Evolutionary conservation across 2,797 vertebrate species (phyloP).

Genomic region (Lagodon rhomboides): DNA sequence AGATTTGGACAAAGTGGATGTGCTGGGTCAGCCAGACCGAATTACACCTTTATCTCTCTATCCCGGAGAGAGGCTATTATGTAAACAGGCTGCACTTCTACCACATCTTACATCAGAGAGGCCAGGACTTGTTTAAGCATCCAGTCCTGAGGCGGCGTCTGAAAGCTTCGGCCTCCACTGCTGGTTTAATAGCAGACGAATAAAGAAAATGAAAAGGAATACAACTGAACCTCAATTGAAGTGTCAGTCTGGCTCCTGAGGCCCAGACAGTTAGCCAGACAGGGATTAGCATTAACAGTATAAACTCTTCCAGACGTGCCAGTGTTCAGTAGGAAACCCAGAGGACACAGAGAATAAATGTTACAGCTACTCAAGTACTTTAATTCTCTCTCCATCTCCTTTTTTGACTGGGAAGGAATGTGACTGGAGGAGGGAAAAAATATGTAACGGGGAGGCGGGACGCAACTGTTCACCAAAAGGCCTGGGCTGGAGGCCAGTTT

Average conservation of each 20-base stretch:
- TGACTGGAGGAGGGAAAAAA: slow-evolving; percentile 50
- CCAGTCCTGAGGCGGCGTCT: slow-evolving; percentile 48
- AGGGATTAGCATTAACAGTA: slow-evolving; percentile 26
- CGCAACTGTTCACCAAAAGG: slow-evolving; percentile 47
- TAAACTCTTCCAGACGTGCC: background rate
- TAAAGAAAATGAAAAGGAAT: slow-evolving; percentile 32
- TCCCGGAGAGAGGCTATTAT: slow-evolving; percentile 41
- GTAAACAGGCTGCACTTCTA: slow-evolving; percentile 50
- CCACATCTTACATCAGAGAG: slow-evolving; percentile 43
- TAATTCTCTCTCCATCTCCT: slow-evolving; percentile 24
- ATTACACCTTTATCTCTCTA: slow-evolving; percentile 20
- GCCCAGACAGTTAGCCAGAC: slow-evolving; percentile 33
- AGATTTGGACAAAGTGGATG: slow-evolving; percentile 16
- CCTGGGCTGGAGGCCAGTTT: slow-evolving; percentile 63
- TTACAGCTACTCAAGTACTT: slow-evolving; percentile 11
- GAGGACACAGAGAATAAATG: slow-evolving; percentile 4
- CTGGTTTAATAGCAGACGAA: slow-evolving; percentile 37
- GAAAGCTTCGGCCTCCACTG: slow-evolving; percentile 45
- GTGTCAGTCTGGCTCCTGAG: slow-evolving; percentile 27
- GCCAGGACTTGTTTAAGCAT: slow-evolving; percentile 45
- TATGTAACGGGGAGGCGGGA: slow-evolving; percentile 34
- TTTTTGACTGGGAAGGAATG: slow-evolving; percentile 33
- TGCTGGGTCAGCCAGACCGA: slow-evolving; percentile 19
- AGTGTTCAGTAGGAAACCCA: background rate
- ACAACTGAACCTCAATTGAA: slow-evolving; percentile 38